Base-by-base conservation (phyloP, 2,888 invertebrate species). In the Pachydiplax longipennis region DNA sequence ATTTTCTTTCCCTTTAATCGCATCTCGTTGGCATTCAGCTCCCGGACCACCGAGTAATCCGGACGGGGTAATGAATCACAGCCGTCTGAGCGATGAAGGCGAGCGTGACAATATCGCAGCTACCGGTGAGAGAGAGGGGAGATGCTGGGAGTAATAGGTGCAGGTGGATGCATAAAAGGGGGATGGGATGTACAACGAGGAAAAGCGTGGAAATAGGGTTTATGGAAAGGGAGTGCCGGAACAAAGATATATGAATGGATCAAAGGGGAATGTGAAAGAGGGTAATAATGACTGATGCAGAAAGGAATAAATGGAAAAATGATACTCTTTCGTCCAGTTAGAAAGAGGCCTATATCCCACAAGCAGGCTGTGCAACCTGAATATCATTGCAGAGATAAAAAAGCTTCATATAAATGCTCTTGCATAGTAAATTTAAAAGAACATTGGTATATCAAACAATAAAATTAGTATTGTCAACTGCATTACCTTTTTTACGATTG, bases 1-100 rank as follows among this genome's bases (percentile, higher is more conserved):
- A 73, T 73, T 73, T 73, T 73, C 73, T 73, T 65, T 65, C 25
- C 65, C n/a, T 3, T 73, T 73, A 73, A 73, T 73, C 73, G 73
- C 73, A 73, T 73, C 73, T 73, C 73, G 73, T 73, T 73, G 73
- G 73, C 73, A 73, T 73, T 73, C 73, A 73, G 73, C 73, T 73
- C 73, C 73, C 73, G 73, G 73, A 73, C 73, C 73, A 73, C 73
- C 73, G 73, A 73, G 73, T 73, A 73, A 73, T 73, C 73, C 73
- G 73, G 25, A 31, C 73, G 31, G 73, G 31, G 73, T 73, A 73
- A 73, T 73, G 73, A 73, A 73, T 73, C 73, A 73, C 73, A 73
- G 31, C 13, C 65, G 65, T 65, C 65, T 65, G 73, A 25, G 73
- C 73, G 73, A 25, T 73, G 73, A 73, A 73, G 73, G 73, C 73